Evolutionary conservation across 2,888 invertebrate genomes (phyloP), one percentile per base, ranked within the genome.

Genomic region (Pegoplata infirma): DNA sequence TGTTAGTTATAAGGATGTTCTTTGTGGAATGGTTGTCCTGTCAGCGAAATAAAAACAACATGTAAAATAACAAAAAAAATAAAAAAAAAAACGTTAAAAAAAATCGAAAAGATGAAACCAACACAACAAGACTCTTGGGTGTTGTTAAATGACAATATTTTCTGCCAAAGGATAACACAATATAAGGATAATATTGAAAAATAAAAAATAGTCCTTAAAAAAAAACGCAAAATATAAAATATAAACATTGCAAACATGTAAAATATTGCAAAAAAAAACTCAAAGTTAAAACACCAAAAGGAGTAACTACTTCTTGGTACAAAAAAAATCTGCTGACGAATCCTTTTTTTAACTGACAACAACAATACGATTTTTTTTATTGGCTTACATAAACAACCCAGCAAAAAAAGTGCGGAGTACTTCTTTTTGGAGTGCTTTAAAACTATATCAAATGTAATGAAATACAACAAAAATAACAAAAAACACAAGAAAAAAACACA

Each of bases 71-170:
- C 28, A 53, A 76, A 71, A 56, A 51, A 71, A 69, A 73, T 19
- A 49, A 7, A 47, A n/a, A n/a, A n/a, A n/a, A n/a, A n/a, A n/a
- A n/a, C n/a, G n/a, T n/a, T n/a, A 64, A 58, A 44, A 59, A 51
- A 8, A 14, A 8, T 28, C n/a, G 28, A 28, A 23, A 12, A 51
- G 8, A 44, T 14, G 59, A 78, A 81, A 74, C 67, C 80, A 56
- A 64, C 49, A 77, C 75, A 82, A 86, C 82, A 84, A 84, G 85
- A 84, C 86, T 84, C 86, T 84, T 81, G 86, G 86, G 86, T 86
- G 85, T 84, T 84, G 86, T 86, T 83, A 86, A 86, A 82, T 80
- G 77, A 81, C 82, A 81, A 68, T 81, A 80, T 64, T 67, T 68
- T 73, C 14, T 16, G 28, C 32, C 12, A 67, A 71, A 79, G 66